phyloP scores from a whole-genome alignment of 2,113 vertebrate genomes.

The Charina bottae region DNA sequence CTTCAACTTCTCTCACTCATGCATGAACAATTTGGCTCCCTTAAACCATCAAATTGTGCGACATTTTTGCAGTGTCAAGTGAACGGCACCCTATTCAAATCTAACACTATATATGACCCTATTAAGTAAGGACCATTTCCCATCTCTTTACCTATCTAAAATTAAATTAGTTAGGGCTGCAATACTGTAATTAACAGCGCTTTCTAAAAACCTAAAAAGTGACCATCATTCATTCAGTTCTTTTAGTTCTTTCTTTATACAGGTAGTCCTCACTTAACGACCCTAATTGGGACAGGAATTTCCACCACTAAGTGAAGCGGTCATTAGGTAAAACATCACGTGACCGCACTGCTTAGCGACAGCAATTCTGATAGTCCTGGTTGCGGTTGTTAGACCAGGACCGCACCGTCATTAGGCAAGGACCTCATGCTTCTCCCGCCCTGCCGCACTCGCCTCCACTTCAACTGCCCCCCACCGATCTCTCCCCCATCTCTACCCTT shows the following conservation, averaged over 20 bases:
- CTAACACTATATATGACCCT: not conserved
- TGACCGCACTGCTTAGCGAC: not conserved
- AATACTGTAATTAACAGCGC: not conserved
- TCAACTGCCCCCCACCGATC: too few relatives aligned
- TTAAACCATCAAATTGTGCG: slow-evolving; percentile 48
- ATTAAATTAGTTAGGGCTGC: slow-evolving; percentile 18
- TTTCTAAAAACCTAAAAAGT: not conserved
- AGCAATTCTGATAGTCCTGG: not conserved
- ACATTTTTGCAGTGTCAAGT: slow-evolving; percentile 36
- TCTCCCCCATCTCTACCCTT: too few relatives aligned
- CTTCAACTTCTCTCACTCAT: slow-evolving; percentile 56
- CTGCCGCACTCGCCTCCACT: too few relatives aligned
- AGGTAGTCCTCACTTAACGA: not conserved
- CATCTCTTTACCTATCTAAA: not conserved
- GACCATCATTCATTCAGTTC: not conserved
- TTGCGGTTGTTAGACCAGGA: not conserved
- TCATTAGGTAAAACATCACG: not conserved
- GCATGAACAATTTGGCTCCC: slow-evolving; percentile 47
- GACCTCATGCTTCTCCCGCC: too few relatives aligned
- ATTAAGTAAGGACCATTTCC: not conserved
- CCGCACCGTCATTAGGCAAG: not conserved
- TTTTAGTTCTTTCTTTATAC: not conserved
- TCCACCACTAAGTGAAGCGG: not conserved
- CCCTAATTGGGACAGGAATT: not conserved
- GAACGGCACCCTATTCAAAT: slow-evolving; percentile 38